These are phyloP conservation scores for Lordiphosa stackelbergi DNA, from an alignment of 1,140 invertebrate genomes.

Conservation along the genomic window DNA sequence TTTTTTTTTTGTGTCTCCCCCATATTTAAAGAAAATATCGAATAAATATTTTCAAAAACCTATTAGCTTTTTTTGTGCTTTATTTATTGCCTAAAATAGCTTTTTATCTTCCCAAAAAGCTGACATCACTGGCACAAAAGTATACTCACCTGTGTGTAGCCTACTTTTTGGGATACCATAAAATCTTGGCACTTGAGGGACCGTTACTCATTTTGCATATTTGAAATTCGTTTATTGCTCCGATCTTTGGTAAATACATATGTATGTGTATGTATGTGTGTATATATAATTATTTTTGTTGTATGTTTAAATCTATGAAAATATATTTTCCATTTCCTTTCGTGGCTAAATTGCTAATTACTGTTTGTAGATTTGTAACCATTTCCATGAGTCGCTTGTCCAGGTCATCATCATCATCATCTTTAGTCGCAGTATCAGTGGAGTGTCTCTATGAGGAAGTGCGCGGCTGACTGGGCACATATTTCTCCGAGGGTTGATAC, in stretches of 20 bases:
- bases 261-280: conserved; percentile 17
- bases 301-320: conserved; percentile 53
- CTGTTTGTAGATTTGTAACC: conserved; percentile 39
- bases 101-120: too few relatives aligned
- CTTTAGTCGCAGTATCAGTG: neutral
- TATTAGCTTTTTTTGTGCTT: too few relatives aligned
- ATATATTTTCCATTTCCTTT: conserved; percentile 45
- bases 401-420: conserved; percentile 15
- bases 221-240: conserved; percentile 25
- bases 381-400: conserved; percentile 25
- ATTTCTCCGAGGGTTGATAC: conserved; percentile 82
- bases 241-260: conserved; percentile 43
- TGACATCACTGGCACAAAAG: too few relatives aligned
- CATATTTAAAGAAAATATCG: too few relatives aligned
- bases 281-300: conserved; percentile 40
- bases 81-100: too few relatives aligned
- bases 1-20: too few relatives aligned
- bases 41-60: too few relatives aligned
- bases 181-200: too few relatives aligned
- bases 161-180: too few relatives aligned
- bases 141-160: too few relatives aligned
- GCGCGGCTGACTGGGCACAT: conserved; percentile 76
- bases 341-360: conserved; percentile 20
- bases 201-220: neutral
- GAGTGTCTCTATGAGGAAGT: conserved; percentile 46